Percentiles rank a stretch among this genome's conserved stretches.
Evolutionary conservation across 1,140 invertebrate species (phyloP).

Genomic region (Colletes latitarsis): DNA sequence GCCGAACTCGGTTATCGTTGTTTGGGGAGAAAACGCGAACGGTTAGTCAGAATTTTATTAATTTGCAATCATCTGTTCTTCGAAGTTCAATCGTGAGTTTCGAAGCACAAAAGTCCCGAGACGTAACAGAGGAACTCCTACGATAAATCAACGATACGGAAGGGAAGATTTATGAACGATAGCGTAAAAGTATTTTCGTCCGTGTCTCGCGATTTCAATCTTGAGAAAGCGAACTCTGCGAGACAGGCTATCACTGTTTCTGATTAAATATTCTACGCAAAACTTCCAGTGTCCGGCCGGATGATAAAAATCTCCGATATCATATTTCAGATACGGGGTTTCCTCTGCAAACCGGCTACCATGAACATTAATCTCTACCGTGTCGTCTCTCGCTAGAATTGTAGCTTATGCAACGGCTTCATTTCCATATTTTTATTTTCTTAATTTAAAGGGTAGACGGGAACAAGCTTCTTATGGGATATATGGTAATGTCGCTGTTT

Average conservation of each 20-base stretch:
- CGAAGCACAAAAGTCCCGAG: no score
- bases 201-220: no score
- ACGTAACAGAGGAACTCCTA: no score
- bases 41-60: no score
- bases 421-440: conserved; percentile 43
- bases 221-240: no score
- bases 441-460: conserved; percentile 10
- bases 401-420: background rate
- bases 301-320: conserved; percentile 14
- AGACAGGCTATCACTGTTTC: background rate
- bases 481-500: conserved; percentile 1
- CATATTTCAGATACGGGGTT: conserved; percentile 1
- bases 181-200: no score
- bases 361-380: conserved; percentile 25
- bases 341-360: conserved; percentile 3
- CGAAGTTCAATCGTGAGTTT: no score
- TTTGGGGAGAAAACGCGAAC: background rate
- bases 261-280: conserved; percentile 24
- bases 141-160: background rate
- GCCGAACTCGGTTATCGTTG: background rate
- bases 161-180: background rate
- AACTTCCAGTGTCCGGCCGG: background rate
- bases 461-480: conserved; percentile 9
- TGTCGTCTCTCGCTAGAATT: conserved; percentile 17
- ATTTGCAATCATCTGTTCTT: no score